Base-by-base conservation (phyloP, 2,888 invertebrate species). In the Eucera pruinosa region DNA sequence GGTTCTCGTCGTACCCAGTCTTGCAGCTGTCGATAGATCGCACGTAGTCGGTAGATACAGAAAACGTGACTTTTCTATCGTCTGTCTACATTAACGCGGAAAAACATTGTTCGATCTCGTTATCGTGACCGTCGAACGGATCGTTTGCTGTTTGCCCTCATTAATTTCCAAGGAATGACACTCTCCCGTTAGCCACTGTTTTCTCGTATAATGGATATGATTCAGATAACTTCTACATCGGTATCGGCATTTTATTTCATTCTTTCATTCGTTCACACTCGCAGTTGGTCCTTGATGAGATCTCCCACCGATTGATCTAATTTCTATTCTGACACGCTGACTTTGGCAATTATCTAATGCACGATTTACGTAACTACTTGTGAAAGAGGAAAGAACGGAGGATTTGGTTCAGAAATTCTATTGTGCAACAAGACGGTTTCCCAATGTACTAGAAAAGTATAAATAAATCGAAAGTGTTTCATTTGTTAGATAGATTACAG, bases 51-150 rank as follows among this genome's bases (percentile, higher is more conserved):
- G 67, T 27, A 76, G 84, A 86, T 85, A 78, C 62, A 6, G 61
- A 55, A 84, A 87, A 84, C 84, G 85, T 87, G 84, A 86, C 77
- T 57, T 55, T 50, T 76, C 62, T 57, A 30, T 60, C 67, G 55
- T 69, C n/a, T n/a, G 74, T 69, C 68, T 55, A 68, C 64, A 69
- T 67, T 69, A 39, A 64, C 43, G 57, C 57, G 55, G 71, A 67
- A 81, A 74, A 75, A 78, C 54, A 72, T 82, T 67, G 58, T 57
- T 48, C 68, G 25, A 75, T 72, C 62, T 78, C 30, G 70, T 67
- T 84, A 68, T 81, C 81, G 58, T 58, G 68, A 75, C 70, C 43
- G 70, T 72, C 65, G 68, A 65, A 64, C 70, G 58, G 57, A 70
- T 75, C 65, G 61, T 78, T 84, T 72, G 50, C 57, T 54, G 39